Conservation (phyloP, 2,888 invertebrate species). For the Brenthis daphne region DNA sequence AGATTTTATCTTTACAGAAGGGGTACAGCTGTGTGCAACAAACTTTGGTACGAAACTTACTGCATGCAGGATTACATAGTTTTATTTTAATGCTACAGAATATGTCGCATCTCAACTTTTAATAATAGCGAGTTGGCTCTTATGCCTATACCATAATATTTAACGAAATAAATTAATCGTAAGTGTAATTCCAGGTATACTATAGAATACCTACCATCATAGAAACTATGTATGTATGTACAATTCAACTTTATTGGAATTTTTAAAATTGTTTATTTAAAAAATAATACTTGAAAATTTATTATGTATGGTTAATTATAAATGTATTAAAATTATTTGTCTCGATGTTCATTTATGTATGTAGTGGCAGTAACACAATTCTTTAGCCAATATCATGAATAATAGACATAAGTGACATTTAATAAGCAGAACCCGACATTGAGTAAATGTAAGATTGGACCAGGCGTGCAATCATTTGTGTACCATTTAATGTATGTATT, state of each 20-base stretch:
- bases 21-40: slow-evolving; percentile 77
- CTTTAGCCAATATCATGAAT: slow-evolving; percentile 39
- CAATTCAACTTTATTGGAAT: not conserved
- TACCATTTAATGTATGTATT: slow-evolving; percentile 25
- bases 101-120: slow-evolving; percentile 63
- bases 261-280: slow-evolving; percentile 9
- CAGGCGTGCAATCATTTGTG: slow-evolving; percentile 33
- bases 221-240: slow-evolving; percentile 26
- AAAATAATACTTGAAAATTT: slow-evolving; percentile 10
- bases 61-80: slow-evolving; percentile 70
- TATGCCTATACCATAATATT: slow-evolving; percentile 26
- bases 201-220: slow-evolving; percentile 26
- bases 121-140: slow-evolving; percentile 45
- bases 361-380: slow-evolving; percentile 43
- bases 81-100: slow-evolving; percentile 67
- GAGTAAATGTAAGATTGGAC: slow-evolving; percentile 39
- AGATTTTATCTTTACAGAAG: slow-evolving; percentile 42
- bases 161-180: slow-evolving; percentile 29
- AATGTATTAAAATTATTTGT: slow-evolving; percentile 5
- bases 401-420: slow-evolving; percentile 41
- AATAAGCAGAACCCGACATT: slow-evolving; percentile 39
- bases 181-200: slow-evolving; percentile 34
- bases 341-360: slow-evolving; percentile 35
- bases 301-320: not conserved
- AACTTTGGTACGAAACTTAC: slow-evolving; percentile 71